Percentiles rank a stretch among this genome's conserved stretches.
Conservation (phyloP, 2,888 invertebrate species). For the Anthrax anthrax region DNA sequence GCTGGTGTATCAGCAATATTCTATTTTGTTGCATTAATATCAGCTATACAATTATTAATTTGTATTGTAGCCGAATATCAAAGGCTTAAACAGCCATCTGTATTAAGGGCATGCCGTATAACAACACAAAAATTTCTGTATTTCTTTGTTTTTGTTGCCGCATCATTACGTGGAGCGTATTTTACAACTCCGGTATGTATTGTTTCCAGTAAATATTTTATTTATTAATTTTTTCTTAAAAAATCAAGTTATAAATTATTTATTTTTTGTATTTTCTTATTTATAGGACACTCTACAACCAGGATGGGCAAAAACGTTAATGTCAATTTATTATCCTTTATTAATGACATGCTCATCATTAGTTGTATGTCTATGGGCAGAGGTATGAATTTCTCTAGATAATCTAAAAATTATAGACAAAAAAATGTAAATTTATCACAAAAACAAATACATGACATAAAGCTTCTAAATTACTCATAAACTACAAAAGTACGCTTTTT, state of each 20-base stretch:
- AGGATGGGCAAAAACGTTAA: constrained; percentile 72
- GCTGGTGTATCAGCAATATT: constrained; percentile 59
- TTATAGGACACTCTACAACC: constrained; percentile 60
- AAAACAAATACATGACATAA: too few species aligned
- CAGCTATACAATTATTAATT: constrained; percentile 69
- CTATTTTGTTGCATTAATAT: constrained; percentile 68
- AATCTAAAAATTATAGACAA: too few species aligned
- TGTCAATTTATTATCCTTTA: constrained; percentile 82
- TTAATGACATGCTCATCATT: constrained; percentile 78
- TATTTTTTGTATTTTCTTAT: constrained; percentile 18
- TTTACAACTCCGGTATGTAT: constrained; percentile 73
- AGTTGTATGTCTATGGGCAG: constrained; percentile 89
- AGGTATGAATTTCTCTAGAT: constrained; percentile 61
- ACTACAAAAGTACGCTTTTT: too few species aligned
- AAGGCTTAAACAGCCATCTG: constrained; percentile 66
- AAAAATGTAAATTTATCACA: too few species aligned
- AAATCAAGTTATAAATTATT: background rate
- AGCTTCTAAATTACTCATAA: too few species aligned
- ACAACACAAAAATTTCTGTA: constrained; percentile 85
- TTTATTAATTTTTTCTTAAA: background rate
- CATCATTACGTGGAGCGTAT: constrained; percentile 73
- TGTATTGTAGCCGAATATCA: constrained; percentile 72
- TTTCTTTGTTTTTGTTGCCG: constrained; percentile 72
- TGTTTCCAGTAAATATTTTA: too few species aligned
- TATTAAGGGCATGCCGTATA: constrained; percentile 67